These are phyloP conservation scores for Xenopus borealis DNA, from an alignment of 2,113 vertebrate species.

Conservation along the genomic window DNA sequence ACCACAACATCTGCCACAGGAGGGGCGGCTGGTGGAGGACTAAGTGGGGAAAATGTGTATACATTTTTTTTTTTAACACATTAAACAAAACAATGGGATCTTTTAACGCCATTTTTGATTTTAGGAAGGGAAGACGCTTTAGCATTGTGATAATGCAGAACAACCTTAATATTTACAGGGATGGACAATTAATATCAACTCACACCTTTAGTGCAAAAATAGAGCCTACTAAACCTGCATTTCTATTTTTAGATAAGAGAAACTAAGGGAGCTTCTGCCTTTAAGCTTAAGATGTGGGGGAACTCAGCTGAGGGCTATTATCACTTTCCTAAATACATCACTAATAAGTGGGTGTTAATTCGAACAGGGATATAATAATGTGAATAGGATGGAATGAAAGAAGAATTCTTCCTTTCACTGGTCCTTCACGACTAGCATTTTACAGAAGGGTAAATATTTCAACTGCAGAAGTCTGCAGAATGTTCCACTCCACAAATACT, in stretches of 20 bases:
- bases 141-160: not conserved
- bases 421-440: not conserved
- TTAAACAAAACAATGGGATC: constrained; percentile 48
- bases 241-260: no score
- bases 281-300: no score
- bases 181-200: no score
- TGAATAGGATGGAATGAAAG: not conserved
- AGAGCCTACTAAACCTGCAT: no score
- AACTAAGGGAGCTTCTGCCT: no score
- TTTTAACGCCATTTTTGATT: no score
- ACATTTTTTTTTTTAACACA: constrained; percentile 54
- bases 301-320: no score
- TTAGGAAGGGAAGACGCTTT: not conserved
- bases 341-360: not conserved
- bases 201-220: no score
- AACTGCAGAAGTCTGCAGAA: no score
- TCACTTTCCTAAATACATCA: no score
- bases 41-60: constrained; percentile 43
- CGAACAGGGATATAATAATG: not conserved
- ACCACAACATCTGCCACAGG: constrained; percentile 98
- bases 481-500: not conserved
- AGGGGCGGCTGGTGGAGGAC: constrained; percentile 54
- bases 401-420: not conserved
- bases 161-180: not conserved
- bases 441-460: no score